A percentile compares a stretch with the other conserved stretches of the same genome.
Conservation (phyloP, 1,140 invertebrate genomes). For the Anadara kagoshimensis region DNA sequence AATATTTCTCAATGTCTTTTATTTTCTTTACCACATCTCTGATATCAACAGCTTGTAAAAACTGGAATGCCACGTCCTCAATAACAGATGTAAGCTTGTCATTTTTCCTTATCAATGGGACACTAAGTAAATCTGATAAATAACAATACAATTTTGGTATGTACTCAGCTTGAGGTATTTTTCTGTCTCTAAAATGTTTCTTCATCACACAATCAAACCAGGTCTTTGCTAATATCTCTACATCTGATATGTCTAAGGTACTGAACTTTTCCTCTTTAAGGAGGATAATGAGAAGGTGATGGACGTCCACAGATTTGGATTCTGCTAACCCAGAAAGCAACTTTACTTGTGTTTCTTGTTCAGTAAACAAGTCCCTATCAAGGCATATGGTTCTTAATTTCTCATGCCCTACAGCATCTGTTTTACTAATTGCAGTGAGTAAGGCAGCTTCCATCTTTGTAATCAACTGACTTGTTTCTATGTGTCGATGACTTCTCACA, state of each 20-base stretch:
- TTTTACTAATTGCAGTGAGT: not conserved
- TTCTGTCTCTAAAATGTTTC: not conserved
- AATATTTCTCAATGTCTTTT: slow-evolving; percentile 1
- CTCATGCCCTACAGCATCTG: not conserved
- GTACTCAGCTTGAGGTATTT: not conserved
- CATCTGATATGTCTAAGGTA: not conserved
- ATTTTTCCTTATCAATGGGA: not conserved
- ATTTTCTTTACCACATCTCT: not conserved
- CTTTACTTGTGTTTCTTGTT: not conserved
- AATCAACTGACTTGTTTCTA: not conserved
- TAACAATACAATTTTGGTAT: not conserved
- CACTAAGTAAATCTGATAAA: not conserved
- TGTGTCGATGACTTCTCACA: not conserved
- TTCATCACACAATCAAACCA: slow-evolving; percentile 12
- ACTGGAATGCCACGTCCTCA: not conserved
- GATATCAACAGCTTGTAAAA: slow-evolving; percentile 1
- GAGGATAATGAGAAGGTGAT: not conserved
- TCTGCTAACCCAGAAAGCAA: not conserved
- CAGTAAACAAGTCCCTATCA: not conserved
- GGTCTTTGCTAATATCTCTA: not conserved
- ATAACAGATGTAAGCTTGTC: not conserved
- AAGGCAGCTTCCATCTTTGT: not conserved
- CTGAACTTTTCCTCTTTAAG: not conserved
- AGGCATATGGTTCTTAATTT: not conserved
- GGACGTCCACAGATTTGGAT: not conserved